Evolutionary conservation across 2,888 invertebrate genomes (phyloP).

Genomic region (Ferrisia virgata): DNA sequence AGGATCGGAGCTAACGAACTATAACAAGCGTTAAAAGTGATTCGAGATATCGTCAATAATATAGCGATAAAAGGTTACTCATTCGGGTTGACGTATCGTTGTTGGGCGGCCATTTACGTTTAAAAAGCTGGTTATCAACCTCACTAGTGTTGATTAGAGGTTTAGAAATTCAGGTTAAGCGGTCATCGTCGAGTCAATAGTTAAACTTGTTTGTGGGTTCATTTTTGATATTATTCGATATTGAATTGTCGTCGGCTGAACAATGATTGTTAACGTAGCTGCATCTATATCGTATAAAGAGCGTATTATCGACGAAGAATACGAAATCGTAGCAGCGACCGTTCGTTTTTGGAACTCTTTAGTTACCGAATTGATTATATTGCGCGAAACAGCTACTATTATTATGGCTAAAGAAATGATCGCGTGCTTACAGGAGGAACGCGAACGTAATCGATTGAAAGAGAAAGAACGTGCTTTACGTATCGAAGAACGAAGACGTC

Average conservation of each 20-base stretch:
- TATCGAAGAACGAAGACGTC: slow-evolving; percentile 76
- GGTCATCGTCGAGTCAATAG: not conserved
- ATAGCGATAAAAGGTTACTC: not conserved
- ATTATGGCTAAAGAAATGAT: not conserved
- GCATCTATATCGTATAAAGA: not conserved
- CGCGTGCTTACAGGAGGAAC: slow-evolving; percentile 61
- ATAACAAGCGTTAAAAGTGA: not conserved
- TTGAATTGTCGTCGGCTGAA: no score
- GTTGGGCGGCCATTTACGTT: not conserved
- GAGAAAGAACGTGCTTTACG: slow-evolving; percentile 74
- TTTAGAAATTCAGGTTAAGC: not conserved
- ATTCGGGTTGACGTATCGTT: not conserved
- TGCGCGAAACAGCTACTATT: not conserved
- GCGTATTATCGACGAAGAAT: not conserved
- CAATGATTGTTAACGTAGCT: not conserved
- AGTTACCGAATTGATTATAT: not conserved
- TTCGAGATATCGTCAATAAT: not conserved
- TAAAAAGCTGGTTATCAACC: not conserved
- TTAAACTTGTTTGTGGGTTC: not conserved
- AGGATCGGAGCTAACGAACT: not conserved
- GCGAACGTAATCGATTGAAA: slow-evolving; percentile 69
- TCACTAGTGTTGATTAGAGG: not conserved
- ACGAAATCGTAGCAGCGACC: not conserved
- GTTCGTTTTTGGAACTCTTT: not conserved
- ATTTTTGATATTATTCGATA: no score